Base-by-base conservation (phyloP, 2,113 vertebrate species). In the Bubo bubo region DNA sequence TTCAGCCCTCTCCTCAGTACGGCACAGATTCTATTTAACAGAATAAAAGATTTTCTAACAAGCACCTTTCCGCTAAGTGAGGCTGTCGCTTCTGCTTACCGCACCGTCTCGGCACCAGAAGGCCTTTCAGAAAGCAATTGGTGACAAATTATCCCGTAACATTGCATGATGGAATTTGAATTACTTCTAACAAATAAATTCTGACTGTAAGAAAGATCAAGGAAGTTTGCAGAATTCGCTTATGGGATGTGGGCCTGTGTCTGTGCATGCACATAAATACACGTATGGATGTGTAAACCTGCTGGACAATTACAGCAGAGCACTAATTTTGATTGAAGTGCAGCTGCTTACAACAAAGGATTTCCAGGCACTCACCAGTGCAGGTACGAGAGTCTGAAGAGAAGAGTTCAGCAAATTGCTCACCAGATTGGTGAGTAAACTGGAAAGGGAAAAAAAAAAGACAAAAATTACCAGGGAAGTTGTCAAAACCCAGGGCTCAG, bases 331-430 rank as follows among this genome's bases (percentile, higher is more conserved):
- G 14, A 30, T 4, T 63, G 22, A 83, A 41, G 58, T 28, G 49
- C 77, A 62, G 47, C 45, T 34, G 68, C 71, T 37, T 3, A 24
- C 35, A 47, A 34, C 1, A 0, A 20, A 26, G 35, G 60, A 3
- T 24, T 12, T 21, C 24, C 28, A 19, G 67, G 26, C 34, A 95
- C 97, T 97, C 85, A 98, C 97, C 95, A 95, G 26, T 0, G 60
- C 37, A 8, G 95, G 94, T 3, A 98, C 26, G 11, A 93, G 16
- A 2, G 56, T 27, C 12, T 26, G 76, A 6, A 98, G 53, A 4
- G 56, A 16, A 1, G 23, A 17, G 75, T 96, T 97, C 83, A 98
- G 55, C 75, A 90, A 2, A 0, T 12, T 4, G 49, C 93, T 90
- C 43, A 86, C 41, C 56, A 97, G 22, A 6, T 13, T 62, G 75